phyloP scores from a whole-genome alignment of 2,113 vertebrate genomes.

The Corydoras sp. region DNA sequence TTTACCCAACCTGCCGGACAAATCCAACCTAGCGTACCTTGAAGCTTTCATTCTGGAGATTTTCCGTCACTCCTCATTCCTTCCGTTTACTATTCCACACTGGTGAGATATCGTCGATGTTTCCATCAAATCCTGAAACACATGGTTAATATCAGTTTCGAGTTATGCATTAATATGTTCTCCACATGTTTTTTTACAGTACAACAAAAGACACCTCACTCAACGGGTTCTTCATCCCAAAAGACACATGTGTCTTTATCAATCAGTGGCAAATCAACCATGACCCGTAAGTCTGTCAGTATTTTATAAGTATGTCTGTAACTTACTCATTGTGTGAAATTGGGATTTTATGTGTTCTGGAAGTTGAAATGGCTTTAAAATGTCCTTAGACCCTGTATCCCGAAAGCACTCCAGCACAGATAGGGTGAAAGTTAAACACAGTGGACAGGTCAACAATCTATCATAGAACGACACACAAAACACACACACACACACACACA shows the following conservation, averaged over 20 bases:
- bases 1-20: constrained; percentile 70
- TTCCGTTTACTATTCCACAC: constrained; percentile 91
- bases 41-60: constrained; percentile 88
- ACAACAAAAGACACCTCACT: constrained; percentile 75
- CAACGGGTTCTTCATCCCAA: constrained; percentile 84
- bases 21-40: constrained; percentile 61
- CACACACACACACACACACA: too few species aligned
- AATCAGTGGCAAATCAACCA: constrained; percentile 97
- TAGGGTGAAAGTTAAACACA: too few species aligned
- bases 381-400: too few species aligned
- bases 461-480: too few species aligned
- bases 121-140: background rate
- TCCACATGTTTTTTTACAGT: constrained; percentile 58
- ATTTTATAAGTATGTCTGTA: background rate
- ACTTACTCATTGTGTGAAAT: too few species aligned
- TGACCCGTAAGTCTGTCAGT: constrained; percentile 45
- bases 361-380: too few species aligned
- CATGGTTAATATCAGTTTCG: background rate
- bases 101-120: constrained; percentile 61
- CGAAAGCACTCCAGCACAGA: too few species aligned
- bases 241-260: constrained; percentile 83
- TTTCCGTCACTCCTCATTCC: constrained; percentile 81
- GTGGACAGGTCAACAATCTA: too few species aligned
- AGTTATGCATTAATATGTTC: background rate
- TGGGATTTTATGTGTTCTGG: too few species aligned